These are phyloP conservation scores for Apamea crenata DNA, from an alignment of 2,888 invertebrate species.

Conservation along the genomic window DNA sequence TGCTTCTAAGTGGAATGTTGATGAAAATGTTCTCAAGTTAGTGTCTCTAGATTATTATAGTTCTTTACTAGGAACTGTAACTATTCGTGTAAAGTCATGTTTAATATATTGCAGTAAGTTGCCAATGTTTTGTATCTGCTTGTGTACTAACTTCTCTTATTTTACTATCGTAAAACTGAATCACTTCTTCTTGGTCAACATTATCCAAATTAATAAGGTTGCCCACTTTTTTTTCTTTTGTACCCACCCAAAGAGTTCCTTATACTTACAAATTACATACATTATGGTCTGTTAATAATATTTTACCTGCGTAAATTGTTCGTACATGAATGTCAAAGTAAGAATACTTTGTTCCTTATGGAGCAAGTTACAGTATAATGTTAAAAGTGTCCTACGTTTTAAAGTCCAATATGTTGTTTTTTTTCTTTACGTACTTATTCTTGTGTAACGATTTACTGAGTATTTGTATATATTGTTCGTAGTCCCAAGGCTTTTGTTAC, in stretches of 20 bases:
- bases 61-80: not conserved
- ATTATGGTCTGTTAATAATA: conserved; percentile 11
- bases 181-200: not conserved
- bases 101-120: not conserved
- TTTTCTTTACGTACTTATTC: conserved; percentile 22
- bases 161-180: not conserved
- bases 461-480: conserved; percentile 45
- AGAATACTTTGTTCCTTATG: conserved; percentile 48
- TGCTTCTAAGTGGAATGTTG: not conserved
- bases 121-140: not conserved
- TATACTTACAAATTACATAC: conserved; percentile 16
- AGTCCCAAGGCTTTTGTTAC: conserved; percentile 45
- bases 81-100: not conserved
- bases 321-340: conserved; percentile 9
- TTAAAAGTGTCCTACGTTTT: conserved; percentile 16
- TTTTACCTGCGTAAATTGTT: conserved; percentile 21
- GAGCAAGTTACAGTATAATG: conserved; percentile 25
- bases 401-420: conserved; percentile 19
- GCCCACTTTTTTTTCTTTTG: not conserved
- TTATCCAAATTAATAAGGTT: not conserved
- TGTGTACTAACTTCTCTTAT: not conserved
- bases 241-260: conserved; percentile 4
- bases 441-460: conserved; percentile 34
- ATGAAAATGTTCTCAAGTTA: not conserved
- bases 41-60: not conserved